phyloP scores from a whole-genome alignment of 2,113 vertebrate genomes.

The Perca fluviatilis region DNA sequence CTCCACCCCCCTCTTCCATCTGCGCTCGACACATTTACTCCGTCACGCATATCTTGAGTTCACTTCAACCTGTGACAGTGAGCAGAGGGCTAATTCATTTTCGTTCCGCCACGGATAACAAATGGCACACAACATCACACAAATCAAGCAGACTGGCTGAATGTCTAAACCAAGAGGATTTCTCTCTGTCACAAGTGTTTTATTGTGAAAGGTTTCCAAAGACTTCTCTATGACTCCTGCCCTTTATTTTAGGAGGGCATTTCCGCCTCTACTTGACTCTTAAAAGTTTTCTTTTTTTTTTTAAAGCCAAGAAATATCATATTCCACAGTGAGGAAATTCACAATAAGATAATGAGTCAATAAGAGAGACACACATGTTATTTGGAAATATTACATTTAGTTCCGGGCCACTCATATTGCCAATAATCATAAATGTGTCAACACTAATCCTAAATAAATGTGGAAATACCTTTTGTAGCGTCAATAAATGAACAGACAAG shows the following conservation, averaged over 20 bases:
- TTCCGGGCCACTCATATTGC: neutral
- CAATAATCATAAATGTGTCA: neutral
- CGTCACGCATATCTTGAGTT: conserved; percentile 68
- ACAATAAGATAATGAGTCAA: neutral
- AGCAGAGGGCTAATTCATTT: conserved; percentile 55
- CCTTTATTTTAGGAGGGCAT: neutral
- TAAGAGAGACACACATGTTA: neutral
- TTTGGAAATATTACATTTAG: neutral
- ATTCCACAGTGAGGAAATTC: neutral
- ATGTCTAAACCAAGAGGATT: conserved; percentile 2
- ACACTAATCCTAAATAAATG: neutral
- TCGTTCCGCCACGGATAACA: conserved; percentile 44
- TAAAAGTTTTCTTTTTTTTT: neutral
- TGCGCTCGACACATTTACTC: conserved; percentile 64
- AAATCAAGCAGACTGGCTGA: conserved; percentile 48
- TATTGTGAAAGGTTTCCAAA: conserved; percentile 30
- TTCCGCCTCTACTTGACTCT: neutral
- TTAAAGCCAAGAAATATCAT: neutral
- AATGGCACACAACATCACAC: conserved; percentile 49
- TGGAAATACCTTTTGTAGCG: neutral
- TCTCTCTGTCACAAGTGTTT: conserved; percentile 27
- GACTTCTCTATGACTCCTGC: neutral
- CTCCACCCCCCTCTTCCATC: conserved; percentile 38
- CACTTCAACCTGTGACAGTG: conserved; percentile 67
- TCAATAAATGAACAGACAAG: neutral